Percentiles rank a stretch among this genome's conserved stretches.
Evolutionary conservation across 2,113 vertebrate species (phyloP).

Genomic region (Sebastes schlegelii): DNA sequence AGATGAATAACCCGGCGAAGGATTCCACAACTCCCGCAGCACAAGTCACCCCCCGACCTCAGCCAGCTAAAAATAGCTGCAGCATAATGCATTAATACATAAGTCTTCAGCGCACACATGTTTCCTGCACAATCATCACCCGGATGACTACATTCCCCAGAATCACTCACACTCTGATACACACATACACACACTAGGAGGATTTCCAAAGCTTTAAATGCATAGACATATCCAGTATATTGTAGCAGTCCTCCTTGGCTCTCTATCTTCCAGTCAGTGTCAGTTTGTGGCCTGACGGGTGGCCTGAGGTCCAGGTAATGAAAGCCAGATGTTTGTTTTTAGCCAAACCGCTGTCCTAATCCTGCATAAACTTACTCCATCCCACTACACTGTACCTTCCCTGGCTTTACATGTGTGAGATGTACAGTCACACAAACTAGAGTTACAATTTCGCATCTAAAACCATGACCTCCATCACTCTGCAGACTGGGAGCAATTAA

Average conservation of each 20-base stretch:
- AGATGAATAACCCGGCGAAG: conserved; percentile 67
- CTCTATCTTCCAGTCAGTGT: background rate
- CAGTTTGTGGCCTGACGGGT: background rate
- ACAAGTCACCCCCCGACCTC: conserved; percentile 73
- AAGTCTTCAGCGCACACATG: conserved; percentile 32
- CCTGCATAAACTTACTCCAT: background rate
- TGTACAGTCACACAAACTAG: background rate
- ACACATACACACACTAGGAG: background rate
- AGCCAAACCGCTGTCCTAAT: background rate
- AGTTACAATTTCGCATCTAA: background rate
- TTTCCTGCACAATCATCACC: conserved; percentile 59
- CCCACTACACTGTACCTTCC: background rate
- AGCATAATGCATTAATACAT: conserved; percentile 67
- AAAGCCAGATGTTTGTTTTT: conserved; percentile 13
- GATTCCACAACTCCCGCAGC: conserved; percentile 77
- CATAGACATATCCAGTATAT: background rate
- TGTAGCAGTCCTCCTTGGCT: background rate
- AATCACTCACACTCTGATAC: conserved; percentile 5
- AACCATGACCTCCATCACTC: background rate
- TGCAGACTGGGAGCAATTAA: background rate
- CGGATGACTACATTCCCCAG: conserved; percentile 30
- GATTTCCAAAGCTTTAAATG: background rate
- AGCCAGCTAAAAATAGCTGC: conserved; percentile 86
- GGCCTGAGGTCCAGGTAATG: conserved; percentile 8
- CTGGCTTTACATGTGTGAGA: background rate